Evolutionary conservation across 2,888 invertebrate genomes (phyloP), one percentile per base, ranked within the genome.

Genomic region (Kryphioiulus occultus): DNA sequence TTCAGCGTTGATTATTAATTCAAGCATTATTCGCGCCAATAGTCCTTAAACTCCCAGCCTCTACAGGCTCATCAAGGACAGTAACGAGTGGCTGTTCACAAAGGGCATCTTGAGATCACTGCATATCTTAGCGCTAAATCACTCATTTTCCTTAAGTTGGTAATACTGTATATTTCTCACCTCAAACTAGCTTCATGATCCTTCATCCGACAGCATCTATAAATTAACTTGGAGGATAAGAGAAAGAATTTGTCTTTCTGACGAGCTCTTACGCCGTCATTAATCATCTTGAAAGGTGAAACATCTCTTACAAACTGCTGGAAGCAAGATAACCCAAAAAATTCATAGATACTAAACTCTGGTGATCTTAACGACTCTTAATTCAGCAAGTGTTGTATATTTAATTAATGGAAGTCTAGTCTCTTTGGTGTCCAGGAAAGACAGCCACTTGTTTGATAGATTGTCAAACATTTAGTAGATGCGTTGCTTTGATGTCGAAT

Each of bases 171-270:
- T 26, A 47, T n/a, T 17, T 12, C 47, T 12, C 10, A 26, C 10
- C 26, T 12, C 26, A 26, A 26, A 26, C 26, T 26, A 26, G 68
- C 68, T 68, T 39, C 26, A 68, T 26, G 68, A 68, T n/a, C 68
- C 68, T 2, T 26, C 12, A 26, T 12, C 68, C 68, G 26, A 15
- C 68, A 26, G 53, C 19, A 59, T 59, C 53, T 59, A 59, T 59
- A 59, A 59, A 59, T 59, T 59, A 59, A 59, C n/a, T 59, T 59
- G 5, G 68, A 3, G 26, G 9, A 68, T 68, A 68, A 10, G 68
- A 68, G 68, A 68, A 68, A 15, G 68, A 68, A 68, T 68, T 68
- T 68, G 68, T 68, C 26, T 68, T 68, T n/a, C 53, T 59, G 53
- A 5, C n/a, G 47, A 59, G 53, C 53, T 59, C n/a, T 59, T 68